A percentile compares a stretch with the other conserved stretches of the same genome.
Evolutionary conservation across 2,888 invertebrate genomes (phyloP).

Genomic region (Neria commutata): DNA sequence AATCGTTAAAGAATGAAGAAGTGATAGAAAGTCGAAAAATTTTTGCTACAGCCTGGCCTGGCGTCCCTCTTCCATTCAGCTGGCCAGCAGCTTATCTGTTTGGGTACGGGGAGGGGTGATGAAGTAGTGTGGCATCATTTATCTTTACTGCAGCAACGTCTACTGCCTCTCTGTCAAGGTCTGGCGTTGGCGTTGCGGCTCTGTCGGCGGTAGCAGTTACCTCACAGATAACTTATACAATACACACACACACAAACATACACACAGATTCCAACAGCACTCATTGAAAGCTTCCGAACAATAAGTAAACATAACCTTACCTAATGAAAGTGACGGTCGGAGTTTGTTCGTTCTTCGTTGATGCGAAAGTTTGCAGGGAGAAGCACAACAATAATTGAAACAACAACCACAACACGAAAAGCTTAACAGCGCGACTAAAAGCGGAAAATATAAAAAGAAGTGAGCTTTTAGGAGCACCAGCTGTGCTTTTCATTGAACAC

Average conservation of each 20-base stretch:
- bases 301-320: background rate
- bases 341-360: background rate
- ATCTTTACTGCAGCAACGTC: background rate
- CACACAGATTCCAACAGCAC: background rate
- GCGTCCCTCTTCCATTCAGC: no score
- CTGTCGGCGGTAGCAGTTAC: background rate
- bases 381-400: background rate
- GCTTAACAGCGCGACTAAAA: background rate
- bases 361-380: no score
- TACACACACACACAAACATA: background rate
- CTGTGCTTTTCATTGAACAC: background rate
- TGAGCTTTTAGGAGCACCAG: background rate
- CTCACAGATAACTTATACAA: no score
- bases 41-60: no score
- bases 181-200: background rate
- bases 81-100: no score
- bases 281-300: background rate
- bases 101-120: no score
- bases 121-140: background rate
- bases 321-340: background rate
- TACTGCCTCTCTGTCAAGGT: background rate
- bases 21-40: no score
- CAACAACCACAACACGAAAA: background rate
- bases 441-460: no score
- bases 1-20: no score